Percentiles rank a stretch among this genome's conserved stretches.
Evolutionary conservation across 2,113 vertebrate genomes (phyloP).

Genomic region (Cephalopterus ornatus): DNA sequence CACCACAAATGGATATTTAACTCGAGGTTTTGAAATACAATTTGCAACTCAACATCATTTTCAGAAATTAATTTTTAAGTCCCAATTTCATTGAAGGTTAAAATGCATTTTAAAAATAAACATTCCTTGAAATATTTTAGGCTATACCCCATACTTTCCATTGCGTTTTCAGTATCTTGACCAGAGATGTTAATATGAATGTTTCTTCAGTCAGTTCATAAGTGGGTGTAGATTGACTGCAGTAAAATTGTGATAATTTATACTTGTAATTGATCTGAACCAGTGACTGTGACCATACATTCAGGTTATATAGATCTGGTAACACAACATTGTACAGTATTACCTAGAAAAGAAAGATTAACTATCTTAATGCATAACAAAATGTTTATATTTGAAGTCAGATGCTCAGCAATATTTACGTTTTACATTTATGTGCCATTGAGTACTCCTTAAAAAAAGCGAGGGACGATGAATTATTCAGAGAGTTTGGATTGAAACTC

Average conservation of each 20-base stretch:
- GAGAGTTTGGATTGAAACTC: background rate
- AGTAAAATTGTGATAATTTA: background rate
- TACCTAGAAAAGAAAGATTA: background rate
- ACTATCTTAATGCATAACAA: background rate
- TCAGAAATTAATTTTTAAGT: background rate
- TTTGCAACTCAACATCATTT: background rate
- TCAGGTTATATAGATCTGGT: background rate
- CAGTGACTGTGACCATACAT: background rate
- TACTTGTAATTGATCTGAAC: background rate
- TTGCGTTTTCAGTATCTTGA: background rate
- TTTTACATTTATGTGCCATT: background rate
- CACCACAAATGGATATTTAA: background rate
- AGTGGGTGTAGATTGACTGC: background rate
- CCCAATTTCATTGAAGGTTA: background rate
- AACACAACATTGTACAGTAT: background rate
- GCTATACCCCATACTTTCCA: background rate
- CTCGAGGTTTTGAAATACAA: background rate
- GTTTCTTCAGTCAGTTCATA: background rate
- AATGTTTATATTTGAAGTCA: background rate
- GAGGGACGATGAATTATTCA: background rate
- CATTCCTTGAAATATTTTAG: background rate
- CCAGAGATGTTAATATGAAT: background rate
- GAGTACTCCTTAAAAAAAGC: background rate
- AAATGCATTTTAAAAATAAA: background rate
- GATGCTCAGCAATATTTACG: background rate